Evolutionary conservation across 2,797 vertebrate species (phyloP).

Genomic region (Pogonophryne albipinna): DNA sequence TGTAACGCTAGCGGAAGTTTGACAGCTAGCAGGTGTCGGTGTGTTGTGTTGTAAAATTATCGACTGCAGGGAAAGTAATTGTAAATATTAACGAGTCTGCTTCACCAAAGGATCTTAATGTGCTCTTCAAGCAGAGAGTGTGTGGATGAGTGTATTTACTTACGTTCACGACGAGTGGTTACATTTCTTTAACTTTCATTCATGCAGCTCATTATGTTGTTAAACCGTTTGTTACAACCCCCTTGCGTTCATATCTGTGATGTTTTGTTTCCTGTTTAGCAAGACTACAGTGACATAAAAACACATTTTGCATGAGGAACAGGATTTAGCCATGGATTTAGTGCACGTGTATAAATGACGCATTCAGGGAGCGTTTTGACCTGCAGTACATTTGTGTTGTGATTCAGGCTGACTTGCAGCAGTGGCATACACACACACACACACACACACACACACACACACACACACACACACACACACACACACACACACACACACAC

Average conservation of each 20-base stretch:
- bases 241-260: rapidly evolving
- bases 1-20: too few species aligned
- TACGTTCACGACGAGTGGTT: too few species aligned
- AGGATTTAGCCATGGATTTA: not conserved
- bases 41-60: too few species aligned
- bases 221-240: too few species aligned
- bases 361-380: not conserved
- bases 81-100: too few species aligned
- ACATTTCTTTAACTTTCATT: too few species aligned
- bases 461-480: too few species aligned
- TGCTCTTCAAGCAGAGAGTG: not conserved
- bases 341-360: not conserved
- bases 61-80: too few species aligned
- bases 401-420: not conserved
- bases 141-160: not conserved
- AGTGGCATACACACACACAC: not conserved
- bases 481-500: too few species aligned
- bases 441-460: too few species aligned
- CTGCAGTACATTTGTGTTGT: not conserved
- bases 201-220: too few species aligned
- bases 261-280: not conserved
- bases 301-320: not conserved
- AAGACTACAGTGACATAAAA: not conserved
- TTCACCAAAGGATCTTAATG: not conserved
- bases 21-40: too few species aligned